Evolutionary conservation across 1,140 invertebrate genomes (phyloP), one percentile per base, ranked within the genome.

Genomic region (Cyrtorhinus lividipennis): DNA sequence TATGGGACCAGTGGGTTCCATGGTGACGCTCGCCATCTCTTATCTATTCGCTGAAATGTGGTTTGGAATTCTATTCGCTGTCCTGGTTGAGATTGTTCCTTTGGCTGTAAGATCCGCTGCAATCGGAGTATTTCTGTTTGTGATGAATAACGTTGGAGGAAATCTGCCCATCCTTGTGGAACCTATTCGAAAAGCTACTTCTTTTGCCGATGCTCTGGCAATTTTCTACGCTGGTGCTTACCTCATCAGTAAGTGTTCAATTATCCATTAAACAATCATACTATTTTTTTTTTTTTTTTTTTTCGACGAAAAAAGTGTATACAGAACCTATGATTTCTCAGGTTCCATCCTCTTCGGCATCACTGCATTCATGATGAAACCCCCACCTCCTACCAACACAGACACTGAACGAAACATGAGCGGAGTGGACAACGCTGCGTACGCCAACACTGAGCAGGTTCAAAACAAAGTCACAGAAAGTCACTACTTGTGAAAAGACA

Each of bases 1-100:
- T 67, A 86, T 92, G 68, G 79, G 81, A 45, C 89, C 91, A 0
- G 77, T 88, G 0, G 85, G 84, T 76, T 88, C 90, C 8, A 92
- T 93, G 81, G 84, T 90, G 58, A 90, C 86, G 0, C 78, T 92
- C 2, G 87, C 87, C 10, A 78, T 88, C 65, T 89, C 87, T 1
- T 92, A 91, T 68, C 85, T 92, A 74, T 90, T 90, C 87, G 88
- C 89, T 71, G 89, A 93, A 76, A 92, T 91, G 87, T 92, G 89
- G 89, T 92, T 92, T 71, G 89, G 89, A 53, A 91, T 93, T 64
- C 81, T 92, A 1, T 92, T 92, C 70, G 88, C 89, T 15, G 86
- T 92, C 67, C 77, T 93, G 2, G 87, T 93, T 1, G 90, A 92
- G 75, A 87, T 92, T 64, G 88, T 92, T 8, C 88, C 89, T 0